phyloP scores from a whole-genome alignment of 1,140 invertebrate genomes.

The Aphelinus certus region DNA sequence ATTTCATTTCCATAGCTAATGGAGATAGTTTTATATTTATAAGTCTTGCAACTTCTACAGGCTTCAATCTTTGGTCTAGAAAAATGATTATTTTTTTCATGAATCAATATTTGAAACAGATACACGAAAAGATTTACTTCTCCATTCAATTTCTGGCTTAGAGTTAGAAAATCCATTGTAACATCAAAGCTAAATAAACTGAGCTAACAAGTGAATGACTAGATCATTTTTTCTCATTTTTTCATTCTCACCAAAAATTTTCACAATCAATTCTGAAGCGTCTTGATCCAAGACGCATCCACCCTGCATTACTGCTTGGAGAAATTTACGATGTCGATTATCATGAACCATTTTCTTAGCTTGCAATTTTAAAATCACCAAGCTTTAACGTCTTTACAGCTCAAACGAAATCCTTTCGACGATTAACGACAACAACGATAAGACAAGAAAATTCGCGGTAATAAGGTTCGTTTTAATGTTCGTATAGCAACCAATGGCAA shows the following conservation, averaged over 20 bases:
- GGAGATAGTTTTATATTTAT: slow-evolving; percentile 48
- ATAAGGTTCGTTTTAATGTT: too few relatives aligned
- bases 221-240: not conserved
- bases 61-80: slow-evolving; percentile 23
- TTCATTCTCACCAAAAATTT: slow-evolving; percentile 48
- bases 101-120: too few relatives aligned
- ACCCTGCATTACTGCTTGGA: slow-evolving; percentile 48
- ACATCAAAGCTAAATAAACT: not conserved
- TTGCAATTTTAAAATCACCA: too few relatives aligned
- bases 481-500: too few relatives aligned
- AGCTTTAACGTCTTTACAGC: too few relatives aligned
- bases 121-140: too few relatives aligned
- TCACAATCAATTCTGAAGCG: slow-evolving; percentile 34
- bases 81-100: not conserved
- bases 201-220: not conserved
- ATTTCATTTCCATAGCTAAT: slow-evolving; percentile 48
- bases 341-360: slow-evolving; percentile 33
- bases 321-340: slow-evolving; percentile 42
- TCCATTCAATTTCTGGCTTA: too few relatives aligned
- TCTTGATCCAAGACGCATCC: slow-evolving; percentile 45
- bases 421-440: not conserved
- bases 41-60: slow-evolving; percentile 4
- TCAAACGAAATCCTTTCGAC: too few relatives aligned
- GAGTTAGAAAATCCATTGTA: too few relatives aligned
- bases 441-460: too few relatives aligned